Evolutionary conservation across 2,113 vertebrate species (phyloP).

Genomic region (Neotragus moschatus): DNA sequence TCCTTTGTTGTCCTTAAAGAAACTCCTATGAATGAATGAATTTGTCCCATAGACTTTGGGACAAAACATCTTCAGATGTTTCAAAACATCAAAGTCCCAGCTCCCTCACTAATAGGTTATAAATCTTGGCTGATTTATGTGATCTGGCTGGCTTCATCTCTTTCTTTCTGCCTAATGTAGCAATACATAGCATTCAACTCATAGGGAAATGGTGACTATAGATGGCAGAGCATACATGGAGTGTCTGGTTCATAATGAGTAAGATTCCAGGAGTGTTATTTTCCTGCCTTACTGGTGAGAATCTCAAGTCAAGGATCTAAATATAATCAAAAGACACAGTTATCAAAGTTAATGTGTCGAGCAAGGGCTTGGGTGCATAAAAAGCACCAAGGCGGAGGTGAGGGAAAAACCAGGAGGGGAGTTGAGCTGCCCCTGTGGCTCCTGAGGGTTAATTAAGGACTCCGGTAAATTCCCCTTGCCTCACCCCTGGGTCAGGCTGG

Average conservation of each 20-base stretch:
- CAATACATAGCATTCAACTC: not conserved
- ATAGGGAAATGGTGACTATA: not conserved
- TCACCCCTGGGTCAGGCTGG: not conserved
- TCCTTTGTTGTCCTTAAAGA: not conserved
- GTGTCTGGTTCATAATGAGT: not conserved
- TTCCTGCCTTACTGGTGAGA: not conserved
- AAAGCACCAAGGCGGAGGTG: not conserved
- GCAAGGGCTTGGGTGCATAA: not conserved
- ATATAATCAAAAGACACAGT: not conserved
- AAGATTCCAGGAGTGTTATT: not conserved
- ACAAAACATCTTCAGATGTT: not conserved
- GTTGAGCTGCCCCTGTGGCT: not conserved
- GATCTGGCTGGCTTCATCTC: not conserved
- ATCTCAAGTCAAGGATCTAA: not conserved
- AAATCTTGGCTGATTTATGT: not conserved
- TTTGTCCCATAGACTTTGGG: not conserved
- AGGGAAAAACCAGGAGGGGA: not conserved
- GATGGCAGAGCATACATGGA: not conserved
- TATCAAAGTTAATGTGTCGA: not conserved
- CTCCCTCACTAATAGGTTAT: not conserved
- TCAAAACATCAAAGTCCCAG: not conserved
- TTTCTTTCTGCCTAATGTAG: not conserved
- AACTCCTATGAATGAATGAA: not conserved
- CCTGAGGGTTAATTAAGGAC: not conserved
- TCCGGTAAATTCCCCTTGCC: not conserved